Evolutionary conservation across 2,113 vertebrate genomes (phyloP).

Genomic region (Grus americana): DNA sequence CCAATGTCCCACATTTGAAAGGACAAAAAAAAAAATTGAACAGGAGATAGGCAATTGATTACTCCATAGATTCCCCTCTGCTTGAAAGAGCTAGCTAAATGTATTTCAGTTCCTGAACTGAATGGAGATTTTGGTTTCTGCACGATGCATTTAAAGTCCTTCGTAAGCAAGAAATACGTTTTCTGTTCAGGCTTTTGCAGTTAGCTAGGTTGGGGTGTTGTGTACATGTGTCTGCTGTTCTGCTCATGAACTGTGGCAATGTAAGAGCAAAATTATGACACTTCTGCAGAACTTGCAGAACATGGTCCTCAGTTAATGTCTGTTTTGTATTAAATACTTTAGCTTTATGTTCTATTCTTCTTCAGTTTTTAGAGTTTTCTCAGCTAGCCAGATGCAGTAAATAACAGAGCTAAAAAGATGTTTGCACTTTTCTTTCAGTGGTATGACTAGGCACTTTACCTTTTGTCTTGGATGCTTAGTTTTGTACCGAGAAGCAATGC

Average conservation of each 20-base stretch:
- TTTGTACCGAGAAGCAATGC: neutral
- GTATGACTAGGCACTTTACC: neutral
- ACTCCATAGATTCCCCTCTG: neutral
- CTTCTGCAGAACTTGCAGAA: neutral
- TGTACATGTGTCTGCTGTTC: neutral
- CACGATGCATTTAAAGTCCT: neutral
- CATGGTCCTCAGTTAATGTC: neutral
- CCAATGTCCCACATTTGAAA: neutral
- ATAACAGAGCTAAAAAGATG: neutral
- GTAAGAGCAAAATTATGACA: neutral
- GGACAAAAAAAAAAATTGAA: neutral
- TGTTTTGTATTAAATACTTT: neutral
- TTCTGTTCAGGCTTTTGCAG: neutral
- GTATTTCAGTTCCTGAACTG: neutral
- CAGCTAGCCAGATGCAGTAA: neutral
- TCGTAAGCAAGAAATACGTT: neutral
- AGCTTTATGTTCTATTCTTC: neutral
- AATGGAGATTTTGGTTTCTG: neutral
- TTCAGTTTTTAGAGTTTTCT: neutral
- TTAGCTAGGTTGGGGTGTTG: neutral
- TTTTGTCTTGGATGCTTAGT: neutral
- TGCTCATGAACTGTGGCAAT: neutral
- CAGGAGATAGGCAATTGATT: neutral
- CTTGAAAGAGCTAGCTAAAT: neutral
- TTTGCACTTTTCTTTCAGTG: neutral